Conservation (phyloP, 2,113 vertebrate genomes). For the Trichechus manatus region DNA sequence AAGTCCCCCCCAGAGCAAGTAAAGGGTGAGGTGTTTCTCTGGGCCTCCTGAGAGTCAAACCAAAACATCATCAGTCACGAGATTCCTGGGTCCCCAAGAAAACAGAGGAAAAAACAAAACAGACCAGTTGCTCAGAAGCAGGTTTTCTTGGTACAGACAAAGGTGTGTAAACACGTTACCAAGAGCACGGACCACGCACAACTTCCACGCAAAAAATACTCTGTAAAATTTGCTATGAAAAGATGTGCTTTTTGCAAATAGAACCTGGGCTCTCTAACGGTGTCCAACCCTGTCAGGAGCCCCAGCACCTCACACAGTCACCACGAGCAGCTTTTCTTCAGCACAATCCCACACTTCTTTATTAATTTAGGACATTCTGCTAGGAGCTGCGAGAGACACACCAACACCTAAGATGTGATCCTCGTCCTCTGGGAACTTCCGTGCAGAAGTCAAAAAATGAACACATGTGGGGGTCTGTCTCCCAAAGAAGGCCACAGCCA, state of each 20-base stretch:
- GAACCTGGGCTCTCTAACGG: neutral
- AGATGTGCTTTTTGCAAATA: neutral
- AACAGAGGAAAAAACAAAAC: neutral
- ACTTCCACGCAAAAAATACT: neutral
- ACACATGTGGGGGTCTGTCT: accelerated
- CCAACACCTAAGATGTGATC: accelerated
- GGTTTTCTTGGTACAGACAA: neutral
- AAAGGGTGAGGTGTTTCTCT: neutral
- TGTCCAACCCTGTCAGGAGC: accelerated
- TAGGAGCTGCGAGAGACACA: neutral
- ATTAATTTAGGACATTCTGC: neutral
- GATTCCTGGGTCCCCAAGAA: neutral
- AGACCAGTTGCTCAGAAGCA: neutral
- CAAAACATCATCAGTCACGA: neutral
- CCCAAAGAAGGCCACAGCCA: neutral
- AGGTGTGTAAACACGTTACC: neutral
- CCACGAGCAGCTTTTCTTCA: neutral
- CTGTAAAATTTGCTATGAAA: neutral
- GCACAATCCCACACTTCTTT: accelerated
- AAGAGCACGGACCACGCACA: neutral
- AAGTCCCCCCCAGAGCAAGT: neutral
- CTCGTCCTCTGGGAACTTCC: neutral
- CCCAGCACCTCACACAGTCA: accelerated
- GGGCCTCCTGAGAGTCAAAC: neutral
- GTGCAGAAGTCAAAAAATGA: neutral